Evolutionary conservation across 2,888 invertebrate species (phyloP).

Genomic region (Gibbula magus): DNA sequence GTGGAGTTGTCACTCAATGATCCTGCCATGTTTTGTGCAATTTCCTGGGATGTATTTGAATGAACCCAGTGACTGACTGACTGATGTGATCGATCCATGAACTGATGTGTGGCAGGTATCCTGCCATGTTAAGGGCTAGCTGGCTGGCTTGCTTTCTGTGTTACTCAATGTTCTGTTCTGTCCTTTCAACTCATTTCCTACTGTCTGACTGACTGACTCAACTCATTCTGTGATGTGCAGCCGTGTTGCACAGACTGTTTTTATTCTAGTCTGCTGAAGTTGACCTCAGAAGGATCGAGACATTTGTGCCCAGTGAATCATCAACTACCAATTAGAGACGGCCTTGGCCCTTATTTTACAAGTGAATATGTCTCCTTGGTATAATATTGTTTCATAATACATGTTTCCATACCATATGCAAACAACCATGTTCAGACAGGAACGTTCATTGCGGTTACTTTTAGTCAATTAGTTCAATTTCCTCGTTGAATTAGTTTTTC

Average conservation of each 20-base stretch:
- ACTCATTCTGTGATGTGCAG: neutral
- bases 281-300: neutral
- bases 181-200: neutral
- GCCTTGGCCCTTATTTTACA: no score
- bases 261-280: neutral
- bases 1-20: neutral
- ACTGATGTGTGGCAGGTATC: neutral
- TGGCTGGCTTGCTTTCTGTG: conserved; percentile 3
- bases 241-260: neutral
- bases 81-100: neutral
- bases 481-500: no score
- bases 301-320: no score
- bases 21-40: conserved; percentile 13
- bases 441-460: no score
- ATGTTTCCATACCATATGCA: no score
- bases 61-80: neutral
- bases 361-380: no score
- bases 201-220: no score
- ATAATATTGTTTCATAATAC: no score
- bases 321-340: no score
- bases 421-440: no score
- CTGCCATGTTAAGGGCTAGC: neutral
- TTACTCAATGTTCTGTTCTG: neutral
- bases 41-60: neutral
- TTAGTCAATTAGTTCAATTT: no score